A percentile compares a stretch with the other conserved stretches of the same genome.
Conservation (phyloP, 2,113 vertebrate genomes). For the Brachirus orientalis region DNA sequence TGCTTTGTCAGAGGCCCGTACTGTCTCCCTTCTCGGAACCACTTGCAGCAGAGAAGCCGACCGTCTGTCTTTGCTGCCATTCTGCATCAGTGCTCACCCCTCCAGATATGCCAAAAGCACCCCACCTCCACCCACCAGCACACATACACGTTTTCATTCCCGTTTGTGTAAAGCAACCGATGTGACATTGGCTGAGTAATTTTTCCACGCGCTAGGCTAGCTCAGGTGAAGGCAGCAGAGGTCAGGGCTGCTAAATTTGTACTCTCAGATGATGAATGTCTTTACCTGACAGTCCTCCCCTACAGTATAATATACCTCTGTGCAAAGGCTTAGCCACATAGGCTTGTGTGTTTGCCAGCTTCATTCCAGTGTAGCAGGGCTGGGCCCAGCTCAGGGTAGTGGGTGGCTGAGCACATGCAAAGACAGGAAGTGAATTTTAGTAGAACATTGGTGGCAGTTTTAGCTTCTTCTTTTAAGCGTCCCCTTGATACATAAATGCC, state of each 20-base stretch:
- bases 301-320: conserved; percentile 13
- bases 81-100: conserved; percentile 51
- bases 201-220: conserved; percentile 16
- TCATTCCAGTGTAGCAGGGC: conserved; percentile 52
- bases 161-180: conserved; percentile 29
- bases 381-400: conserved; percentile 40
- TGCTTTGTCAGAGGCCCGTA: conserved; percentile 64
- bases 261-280: conserved; percentile 20
- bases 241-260: conserved; percentile 12
- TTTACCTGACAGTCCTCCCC: conserved; percentile 37
- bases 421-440: conserved; percentile 69
- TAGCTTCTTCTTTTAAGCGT: conserved; percentile 21
- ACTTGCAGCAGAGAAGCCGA: conserved; percentile 39
- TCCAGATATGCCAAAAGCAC: conserved; percentile 42
- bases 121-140: conserved; percentile 9
- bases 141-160: conserved; percentile 9
- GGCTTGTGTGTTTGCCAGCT: conserved; percentile 54
- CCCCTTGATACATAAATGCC: conserved; percentile 5
- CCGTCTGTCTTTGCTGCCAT: conserved; percentile 55
- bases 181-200: neutral
- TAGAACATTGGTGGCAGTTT: conserved; percentile 15
- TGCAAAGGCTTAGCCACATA: conserved; percentile 35
- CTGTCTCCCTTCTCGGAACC: conserved; percentile 37
- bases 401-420: conserved; percentile 44
- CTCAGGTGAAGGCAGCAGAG: conserved; percentile 31